Evolutionary conservation across 2,113 vertebrate genomes (phyloP).

Genomic region (Dendrocopos noguchii): DNA sequence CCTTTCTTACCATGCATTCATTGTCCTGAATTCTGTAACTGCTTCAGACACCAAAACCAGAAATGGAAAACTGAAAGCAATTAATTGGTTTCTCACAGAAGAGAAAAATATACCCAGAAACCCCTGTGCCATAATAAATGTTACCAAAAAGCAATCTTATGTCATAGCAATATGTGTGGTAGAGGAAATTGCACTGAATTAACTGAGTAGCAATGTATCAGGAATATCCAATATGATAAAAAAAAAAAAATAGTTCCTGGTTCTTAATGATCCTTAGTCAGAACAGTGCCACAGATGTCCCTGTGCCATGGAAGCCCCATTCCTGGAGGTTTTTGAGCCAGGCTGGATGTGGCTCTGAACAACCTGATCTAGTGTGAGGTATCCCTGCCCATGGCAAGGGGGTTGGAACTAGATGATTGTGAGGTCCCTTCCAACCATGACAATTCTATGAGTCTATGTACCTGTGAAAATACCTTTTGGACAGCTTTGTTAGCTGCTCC

Average conservation of each 20-base stretch:
- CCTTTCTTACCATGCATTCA: not conserved
- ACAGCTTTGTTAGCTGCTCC: not conserved
- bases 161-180: not conserved
- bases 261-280: not conserved
- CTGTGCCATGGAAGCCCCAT: not conserved
- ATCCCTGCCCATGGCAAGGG: too few species aligned
- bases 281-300: not conserved
- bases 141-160: not conserved
- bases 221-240: not conserved
- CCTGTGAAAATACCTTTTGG: not conserved
- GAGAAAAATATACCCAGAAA: not conserved
- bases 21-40: not conserved
- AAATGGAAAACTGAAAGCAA: not conserved
- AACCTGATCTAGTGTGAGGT: too few species aligned
- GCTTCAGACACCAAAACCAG: not conserved
- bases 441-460: not conserved
- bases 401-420: too few species aligned
- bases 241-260: not conserved
- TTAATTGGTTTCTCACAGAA: not conserved
- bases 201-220: not conserved
- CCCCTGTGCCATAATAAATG: not conserved
- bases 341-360: too few species aligned
- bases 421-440: too few species aligned
- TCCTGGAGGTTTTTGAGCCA: too few species aligned
- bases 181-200: not conserved